These are phyloP conservation scores for Cerastoderma edule DNA, from an alignment of 2,888 invertebrate genomes.

Conservation along the genomic window DNA sequence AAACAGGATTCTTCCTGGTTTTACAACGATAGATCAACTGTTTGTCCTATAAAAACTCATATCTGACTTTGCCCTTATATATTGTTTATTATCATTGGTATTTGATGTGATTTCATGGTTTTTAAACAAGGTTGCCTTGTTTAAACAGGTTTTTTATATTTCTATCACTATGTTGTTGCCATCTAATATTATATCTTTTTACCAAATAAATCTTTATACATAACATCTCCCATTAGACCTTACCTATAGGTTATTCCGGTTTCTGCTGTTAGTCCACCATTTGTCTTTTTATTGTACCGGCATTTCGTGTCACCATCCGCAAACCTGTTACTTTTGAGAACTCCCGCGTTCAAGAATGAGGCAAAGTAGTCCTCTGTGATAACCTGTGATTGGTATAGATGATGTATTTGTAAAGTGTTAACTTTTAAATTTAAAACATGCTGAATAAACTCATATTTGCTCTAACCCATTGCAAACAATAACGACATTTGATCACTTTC, in stretches of 20 bases:
- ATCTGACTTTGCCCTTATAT: too few relatives aligned
- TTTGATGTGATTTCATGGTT: neutral
- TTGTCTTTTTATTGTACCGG: neutral
- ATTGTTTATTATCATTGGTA: too few relatives aligned
- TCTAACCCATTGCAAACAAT: neutral
- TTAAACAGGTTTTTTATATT: neutral
- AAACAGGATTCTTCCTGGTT: too few relatives aligned
- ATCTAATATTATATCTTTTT: neutral
- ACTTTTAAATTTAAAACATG: neutral
- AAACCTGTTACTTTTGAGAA: neutral
- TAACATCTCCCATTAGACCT: neutral
- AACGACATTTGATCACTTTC: neutral
- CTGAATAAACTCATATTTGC: too few relatives aligned
- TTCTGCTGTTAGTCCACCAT: neutral
- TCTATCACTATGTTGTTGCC: neutral
- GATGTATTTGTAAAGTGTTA: neutral
- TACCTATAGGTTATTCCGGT: neutral
- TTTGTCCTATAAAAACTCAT: too few relatives aligned
- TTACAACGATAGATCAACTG: too few relatives aligned
- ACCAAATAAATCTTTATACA: neutral
- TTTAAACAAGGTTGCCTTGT: neutral
- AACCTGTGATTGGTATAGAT: neutral
- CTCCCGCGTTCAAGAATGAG: neutral
- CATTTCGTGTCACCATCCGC: neutral
- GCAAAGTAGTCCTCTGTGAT: conserved; percentile 8